These are phyloP conservation scores for Mimumesa dahlbomi DNA, from an alignment of 2,888 invertebrate species.

Conservation along the genomic window DNA sequence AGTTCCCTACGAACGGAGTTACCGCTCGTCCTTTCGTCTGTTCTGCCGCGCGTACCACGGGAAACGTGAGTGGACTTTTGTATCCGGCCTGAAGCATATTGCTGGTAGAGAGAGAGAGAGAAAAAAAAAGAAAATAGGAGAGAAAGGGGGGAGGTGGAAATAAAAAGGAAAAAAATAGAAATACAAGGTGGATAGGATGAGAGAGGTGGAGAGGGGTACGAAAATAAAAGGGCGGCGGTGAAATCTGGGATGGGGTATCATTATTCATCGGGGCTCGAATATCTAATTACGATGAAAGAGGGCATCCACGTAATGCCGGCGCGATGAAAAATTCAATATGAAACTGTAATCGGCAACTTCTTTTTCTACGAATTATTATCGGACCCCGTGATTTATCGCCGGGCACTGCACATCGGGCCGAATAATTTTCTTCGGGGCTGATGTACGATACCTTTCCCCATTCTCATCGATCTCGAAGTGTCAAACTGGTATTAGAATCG, in stretches of 20 bases:
- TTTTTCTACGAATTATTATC: constrained; percentile 39
- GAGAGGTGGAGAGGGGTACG: not conserved
- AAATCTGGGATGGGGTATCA: constrained; percentile 38
- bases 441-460: constrained; percentile 62
- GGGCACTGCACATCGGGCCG: constrained; percentile 27
- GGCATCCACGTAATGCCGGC: constrained; percentile 30
- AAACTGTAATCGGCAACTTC: constrained; percentile 35
- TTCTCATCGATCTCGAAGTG: constrained; percentile 65
- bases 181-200: not conserved
- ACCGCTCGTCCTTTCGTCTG: constrained; percentile 34
- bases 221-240: constrained; percentile 3
- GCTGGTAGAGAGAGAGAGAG: constrained; percentile 8
- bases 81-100: constrained; percentile 54
- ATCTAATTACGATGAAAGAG: constrained; percentile 61
- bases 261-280: constrained; percentile 58
- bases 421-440: constrained; percentile 55
- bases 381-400: constrained; percentile 44
- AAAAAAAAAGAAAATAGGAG: not conserved
- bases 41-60: constrained; percentile 33
- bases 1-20: constrained; percentile 59
- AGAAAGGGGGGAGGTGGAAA: not conserved
- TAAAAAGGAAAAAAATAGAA: constrained; percentile 14
- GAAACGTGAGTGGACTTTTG: constrained; percentile 65
- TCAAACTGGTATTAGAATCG: constrained; percentile 62
- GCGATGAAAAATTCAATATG: constrained; percentile 49